Evolutionary conservation across 2,888 invertebrate species (phyloP), one percentile per base, ranked within the genome.

Genomic region (Megastigmus dorsalis): DNA sequence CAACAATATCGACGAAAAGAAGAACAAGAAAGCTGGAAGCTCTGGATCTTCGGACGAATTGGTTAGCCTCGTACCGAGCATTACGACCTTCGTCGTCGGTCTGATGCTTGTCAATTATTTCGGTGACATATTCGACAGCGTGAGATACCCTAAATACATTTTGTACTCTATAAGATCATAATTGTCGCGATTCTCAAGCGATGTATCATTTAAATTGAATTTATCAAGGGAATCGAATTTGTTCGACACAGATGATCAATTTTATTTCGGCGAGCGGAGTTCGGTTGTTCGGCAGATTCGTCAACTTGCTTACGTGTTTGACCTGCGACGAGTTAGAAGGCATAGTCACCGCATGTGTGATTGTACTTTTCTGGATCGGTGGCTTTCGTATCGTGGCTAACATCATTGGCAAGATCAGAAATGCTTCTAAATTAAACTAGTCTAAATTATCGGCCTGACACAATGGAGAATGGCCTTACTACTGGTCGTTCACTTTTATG

Each of bases 241-340:
- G 20, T 2, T 15, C 55, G 13, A 10, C 3, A 20, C n/a, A 84
- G 78, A 78, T 84, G 45, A 73, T 85, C 30, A 13, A 15, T 2
- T 82, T 33, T 82, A 83, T 45, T 73, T 84, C 63, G 74, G 83
- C 36, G 83, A 85, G 65, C 69, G 84, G 9, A 82, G 82, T 38
- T 67, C 84, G 84, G 26, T 75, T 84, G 5, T 80, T 86, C 81
- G 81, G 80, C 30, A 82, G 82, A 2, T 77, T 85, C 55, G 81
- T 84, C 33, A 82, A 82, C 3, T 74, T 83, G 18, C 70, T 85
- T 20, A 80, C 79, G 26, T 79, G 71, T 10, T 83, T 86, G n/a
- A 82, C 72, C 33, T 82, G 82, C 71, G 84, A 86, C 2, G 84
- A 86, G 26, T 78, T 86, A 43, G 87, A 87, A 43, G 83, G 84